phyloP scores from a whole-genome alignment of 1,140 invertebrate genomes.

The Watersipora subatra region DNA sequence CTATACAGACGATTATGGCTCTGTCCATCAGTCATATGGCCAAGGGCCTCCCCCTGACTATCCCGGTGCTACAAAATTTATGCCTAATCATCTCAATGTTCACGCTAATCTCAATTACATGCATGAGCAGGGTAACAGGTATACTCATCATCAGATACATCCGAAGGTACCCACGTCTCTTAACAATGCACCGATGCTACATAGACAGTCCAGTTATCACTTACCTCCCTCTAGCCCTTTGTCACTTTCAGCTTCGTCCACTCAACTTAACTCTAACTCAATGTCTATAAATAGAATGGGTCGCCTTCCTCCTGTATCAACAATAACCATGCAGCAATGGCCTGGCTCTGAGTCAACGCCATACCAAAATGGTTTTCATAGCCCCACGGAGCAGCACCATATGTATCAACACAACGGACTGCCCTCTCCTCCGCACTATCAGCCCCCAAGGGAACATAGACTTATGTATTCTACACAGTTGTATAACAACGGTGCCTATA shows the following conservation, averaged over 20 bases:
- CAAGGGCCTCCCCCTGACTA: not conserved
- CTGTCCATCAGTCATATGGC: not conserved
- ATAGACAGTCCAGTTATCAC: not conserved
- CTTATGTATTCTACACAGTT: not conserved
- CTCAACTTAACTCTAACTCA: not conserved
- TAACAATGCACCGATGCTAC: not conserved
- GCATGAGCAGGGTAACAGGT: not conserved
- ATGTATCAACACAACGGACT: not conserved
- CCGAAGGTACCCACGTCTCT: not conserved
- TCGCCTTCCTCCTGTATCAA: not conserved
- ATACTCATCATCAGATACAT: not conserved
- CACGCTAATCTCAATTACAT: not conserved
- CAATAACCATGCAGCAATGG: not conserved
- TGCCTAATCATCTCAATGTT: not conserved
- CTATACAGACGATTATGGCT: not conserved
- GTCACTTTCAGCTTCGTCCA: not conserved
- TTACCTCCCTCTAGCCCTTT: not conserved
- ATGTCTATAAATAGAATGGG: not conserved
- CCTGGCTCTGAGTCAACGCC: not conserved
- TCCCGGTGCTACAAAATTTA: not conserved
- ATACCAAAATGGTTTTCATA: not conserved
- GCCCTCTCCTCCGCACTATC: not conserved
- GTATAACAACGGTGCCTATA: not conserved
- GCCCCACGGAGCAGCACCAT: not conserved
- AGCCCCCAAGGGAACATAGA: not conserved